Percentiles rank a stretch among this genome's conserved stretches.
Evolutionary conservation across 2,113 vertebrate species (phyloP).

Genomic region (Pterophyllum scalare): DNA sequence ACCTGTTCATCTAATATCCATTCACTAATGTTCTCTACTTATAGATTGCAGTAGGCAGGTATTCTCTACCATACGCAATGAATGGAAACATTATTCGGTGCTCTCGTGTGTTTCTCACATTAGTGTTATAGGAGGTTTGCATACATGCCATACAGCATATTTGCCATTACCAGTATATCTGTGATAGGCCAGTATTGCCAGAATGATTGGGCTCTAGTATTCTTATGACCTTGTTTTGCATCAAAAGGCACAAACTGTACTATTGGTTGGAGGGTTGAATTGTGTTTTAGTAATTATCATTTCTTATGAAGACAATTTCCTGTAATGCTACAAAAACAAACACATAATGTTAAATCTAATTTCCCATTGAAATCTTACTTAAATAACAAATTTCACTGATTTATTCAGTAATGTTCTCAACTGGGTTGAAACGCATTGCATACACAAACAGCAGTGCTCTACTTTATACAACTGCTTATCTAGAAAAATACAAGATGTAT

Average conservation of each 20-base stretch:
- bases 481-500: neutral
- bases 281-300: neutral
- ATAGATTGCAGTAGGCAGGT: neutral
- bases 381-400: neutral
- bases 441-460: neutral
- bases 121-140: neutral
- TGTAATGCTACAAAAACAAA: neutral
- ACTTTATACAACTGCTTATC: neutral
- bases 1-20: neutral
- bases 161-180: no score
- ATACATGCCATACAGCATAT: neutral
- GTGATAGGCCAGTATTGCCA: neutral
- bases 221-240: neutral
- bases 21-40: neutral
- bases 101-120: neutral
- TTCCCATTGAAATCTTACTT: neutral
- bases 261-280: neutral
- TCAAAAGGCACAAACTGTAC: neutral
- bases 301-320: neutral
- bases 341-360: neutral
- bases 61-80: neutral
- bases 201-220: neutral
- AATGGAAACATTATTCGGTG: neutral
- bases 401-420: neutral
- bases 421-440: neutral